Evolutionary conservation across 2,888 invertebrate genomes (phyloP), one percentile per base, ranked within the genome.

Genomic region (Bembecia ichneumoniformis): DNA sequence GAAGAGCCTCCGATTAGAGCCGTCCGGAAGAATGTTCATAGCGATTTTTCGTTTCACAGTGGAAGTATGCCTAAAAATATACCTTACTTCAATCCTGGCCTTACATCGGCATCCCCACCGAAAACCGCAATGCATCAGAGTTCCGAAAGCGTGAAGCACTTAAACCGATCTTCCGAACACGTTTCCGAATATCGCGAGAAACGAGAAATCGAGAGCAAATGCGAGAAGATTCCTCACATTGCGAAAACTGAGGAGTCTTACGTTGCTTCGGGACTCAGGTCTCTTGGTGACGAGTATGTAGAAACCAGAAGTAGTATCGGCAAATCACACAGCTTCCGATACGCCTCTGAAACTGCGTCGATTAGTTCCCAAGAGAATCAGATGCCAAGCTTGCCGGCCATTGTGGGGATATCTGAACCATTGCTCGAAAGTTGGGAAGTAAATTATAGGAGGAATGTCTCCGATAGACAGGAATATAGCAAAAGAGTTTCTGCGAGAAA

Each of bases 291-390:
- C 43, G 86, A 87, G 57, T 84, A 74, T 51, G 66, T 75, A 28
- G 87, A 82, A 63, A 74, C 84, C 34, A 81, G 88, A 55, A 90
- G 89, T 71, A 88, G 90, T 16, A 89, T 93, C 17, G 89, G 91
- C 48, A 93, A 93, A 69, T 92, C 93, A 2, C 91, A 92, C 56
- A 93, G 93, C 64, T 93, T 93, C 74, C 90, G 91, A 62, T 88
- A 88, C 66, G 87, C 89, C 55, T 88, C 89, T 35, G 89, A 90
- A 58, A 73, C 81, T 9, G 71, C 81, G 50, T 86, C 87, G 3
- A 77, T 83, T 50, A 81, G 82, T 57, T 86, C 83, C 15, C 87
- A 87, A 53, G 88, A 87, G 52, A 84, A 76, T 56, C 87, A 87
- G 57, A 77, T 88, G 82, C 87, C 88, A 15, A 88, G 88, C 68